A percentile compares a stretch with the other conserved stretches of the same genome.
phyloP scores from a whole-genome alignment of 2,888 invertebrate genomes.

The Melangyna quadrimaculata region DNA sequence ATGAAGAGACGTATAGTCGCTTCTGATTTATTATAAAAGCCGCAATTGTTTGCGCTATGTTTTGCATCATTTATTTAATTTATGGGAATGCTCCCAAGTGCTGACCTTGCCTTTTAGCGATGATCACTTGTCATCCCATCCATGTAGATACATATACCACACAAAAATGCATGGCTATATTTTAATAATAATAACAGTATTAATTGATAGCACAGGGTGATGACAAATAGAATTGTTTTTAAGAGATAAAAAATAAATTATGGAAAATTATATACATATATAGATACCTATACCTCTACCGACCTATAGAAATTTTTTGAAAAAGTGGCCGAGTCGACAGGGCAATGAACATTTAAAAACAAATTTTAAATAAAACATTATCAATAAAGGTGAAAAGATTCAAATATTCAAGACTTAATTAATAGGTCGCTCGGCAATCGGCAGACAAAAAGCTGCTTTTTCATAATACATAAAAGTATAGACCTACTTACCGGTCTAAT shows the following conservation, averaged over 20 bases:
- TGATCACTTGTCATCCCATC: slow-evolving; percentile 49
- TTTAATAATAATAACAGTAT: too few relatives aligned
- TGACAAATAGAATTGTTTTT: background rate
- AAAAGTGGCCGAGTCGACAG: too few relatives aligned
- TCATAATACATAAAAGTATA: too few relatives aligned
- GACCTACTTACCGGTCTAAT: too few relatives aligned
- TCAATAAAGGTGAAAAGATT: too few relatives aligned
- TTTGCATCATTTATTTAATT: slow-evolving; percentile 71
- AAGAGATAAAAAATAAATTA: background rate
- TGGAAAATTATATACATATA: background rate
- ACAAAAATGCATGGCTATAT: slow-evolving; percentile 24
- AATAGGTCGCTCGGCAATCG: too few relatives aligned
- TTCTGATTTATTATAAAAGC: slow-evolving; percentile 69
- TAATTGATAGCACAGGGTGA: slow-evolving; percentile 30
- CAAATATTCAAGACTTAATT: too few relatives aligned
- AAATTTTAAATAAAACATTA: too few relatives aligned
- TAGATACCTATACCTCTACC: background rate
- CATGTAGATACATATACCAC: slow-evolving; percentile 15
- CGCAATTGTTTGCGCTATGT: slow-evolving; percentile 67
- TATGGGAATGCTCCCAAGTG: slow-evolving; percentile 67
- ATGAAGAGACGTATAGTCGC: slow-evolving; percentile 50
- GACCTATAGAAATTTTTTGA: background rate
- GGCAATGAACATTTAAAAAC: too few relatives aligned
- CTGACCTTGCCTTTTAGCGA: slow-evolving; percentile 65
- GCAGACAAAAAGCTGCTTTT: too few relatives aligned